Conservation (phyloP, 2,113 vertebrate species). For the Sebastes fasciatus region DNA sequence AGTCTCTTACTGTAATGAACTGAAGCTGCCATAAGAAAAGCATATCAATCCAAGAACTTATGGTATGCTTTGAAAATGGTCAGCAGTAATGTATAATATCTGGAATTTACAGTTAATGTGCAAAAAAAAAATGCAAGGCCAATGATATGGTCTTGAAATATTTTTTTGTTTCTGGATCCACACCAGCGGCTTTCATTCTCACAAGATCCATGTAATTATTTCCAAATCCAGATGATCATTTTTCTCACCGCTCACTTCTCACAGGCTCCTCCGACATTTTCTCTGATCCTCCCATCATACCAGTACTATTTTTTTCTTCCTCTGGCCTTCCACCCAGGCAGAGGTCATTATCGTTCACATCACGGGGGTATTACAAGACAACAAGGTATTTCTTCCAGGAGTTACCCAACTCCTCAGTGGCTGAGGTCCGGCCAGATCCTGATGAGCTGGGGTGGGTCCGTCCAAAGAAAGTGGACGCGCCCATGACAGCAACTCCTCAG, state of each 20-base stretch:
- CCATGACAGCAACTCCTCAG: slow-evolving; percentile 62
- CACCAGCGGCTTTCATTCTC: slow-evolving; percentile 32
- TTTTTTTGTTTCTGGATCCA: slow-evolving; percentile 18
- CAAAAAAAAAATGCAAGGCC: background rate
- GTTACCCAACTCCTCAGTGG: slow-evolving; percentile 47
- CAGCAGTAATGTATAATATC: slow-evolving; percentile 2
- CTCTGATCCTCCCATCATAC: slow-evolving; percentile 58
- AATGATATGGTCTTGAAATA: background rate
- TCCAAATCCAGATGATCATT: slow-evolving; percentile 34
- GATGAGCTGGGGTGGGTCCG: slow-evolving; percentile 57
- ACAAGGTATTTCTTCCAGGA: slow-evolving; percentile 54
- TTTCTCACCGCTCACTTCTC: slow-evolving; percentile 29
- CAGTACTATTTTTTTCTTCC: no score
- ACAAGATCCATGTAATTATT: slow-evolving; percentile 31
- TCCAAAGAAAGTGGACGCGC: slow-evolving; percentile 53
- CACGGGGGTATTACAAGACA: slow-evolving; percentile 47
- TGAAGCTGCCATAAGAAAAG: slow-evolving; percentile 6
- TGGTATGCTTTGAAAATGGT: background rate
- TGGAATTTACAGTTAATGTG: background rate
- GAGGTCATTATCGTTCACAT: slow-evolving; percentile 52
- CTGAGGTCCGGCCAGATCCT: slow-evolving; percentile 61
- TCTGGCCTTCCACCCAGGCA: background rate
- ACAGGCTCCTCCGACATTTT: slow-evolving; percentile 24
- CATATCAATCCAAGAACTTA: background rate
- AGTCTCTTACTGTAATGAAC: background rate